phyloP scores from a whole-genome alignment of 2,888 invertebrate species.

The Brassicogethes aeneus region DNA sequence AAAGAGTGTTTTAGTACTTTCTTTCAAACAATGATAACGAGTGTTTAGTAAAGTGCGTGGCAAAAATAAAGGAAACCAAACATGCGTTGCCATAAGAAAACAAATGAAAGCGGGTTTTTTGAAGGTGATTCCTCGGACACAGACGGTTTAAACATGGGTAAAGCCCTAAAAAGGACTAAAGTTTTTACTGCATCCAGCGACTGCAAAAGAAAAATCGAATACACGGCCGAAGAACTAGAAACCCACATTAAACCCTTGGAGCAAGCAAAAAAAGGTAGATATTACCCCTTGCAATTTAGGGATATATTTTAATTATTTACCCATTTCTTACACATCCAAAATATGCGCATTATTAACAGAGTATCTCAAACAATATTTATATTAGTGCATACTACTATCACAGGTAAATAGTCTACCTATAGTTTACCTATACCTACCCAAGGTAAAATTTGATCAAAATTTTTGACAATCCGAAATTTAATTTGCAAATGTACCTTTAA shows the following conservation, averaged over 20 bases:
- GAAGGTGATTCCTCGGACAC: constrained; percentile 63
- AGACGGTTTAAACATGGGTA: constrained; percentile 43
- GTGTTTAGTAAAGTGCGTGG: constrained; percentile 9
- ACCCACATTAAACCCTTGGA: constrained; percentile 19
- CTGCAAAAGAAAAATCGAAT: constrained; percentile 26
- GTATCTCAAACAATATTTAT: no score
- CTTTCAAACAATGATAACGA: neutral
- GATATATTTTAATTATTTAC: no score
- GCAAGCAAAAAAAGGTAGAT: neutral
- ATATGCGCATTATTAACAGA: no score
- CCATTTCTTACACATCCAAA: no score
- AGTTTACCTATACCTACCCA: no score
- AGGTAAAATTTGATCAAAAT: no score
- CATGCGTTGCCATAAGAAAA: constrained; percentile 42
- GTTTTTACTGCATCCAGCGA: constrained; percentile 35
- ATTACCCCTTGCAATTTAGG: no score
- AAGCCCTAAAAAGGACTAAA: constrained; percentile 39
- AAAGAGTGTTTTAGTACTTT: neutral
- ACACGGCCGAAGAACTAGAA: constrained; percentile 34
- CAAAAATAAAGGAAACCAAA: constrained; percentile 15
- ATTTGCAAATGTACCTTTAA: no score
- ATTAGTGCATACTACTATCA: no score
- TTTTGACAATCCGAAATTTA: no score
- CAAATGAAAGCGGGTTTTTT: constrained; percentile 75
- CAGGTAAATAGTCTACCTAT: no score